phyloP scores from a whole-genome alignment of 64 coral and sea anemone genomes.

The Montipora sp. region DNA sequence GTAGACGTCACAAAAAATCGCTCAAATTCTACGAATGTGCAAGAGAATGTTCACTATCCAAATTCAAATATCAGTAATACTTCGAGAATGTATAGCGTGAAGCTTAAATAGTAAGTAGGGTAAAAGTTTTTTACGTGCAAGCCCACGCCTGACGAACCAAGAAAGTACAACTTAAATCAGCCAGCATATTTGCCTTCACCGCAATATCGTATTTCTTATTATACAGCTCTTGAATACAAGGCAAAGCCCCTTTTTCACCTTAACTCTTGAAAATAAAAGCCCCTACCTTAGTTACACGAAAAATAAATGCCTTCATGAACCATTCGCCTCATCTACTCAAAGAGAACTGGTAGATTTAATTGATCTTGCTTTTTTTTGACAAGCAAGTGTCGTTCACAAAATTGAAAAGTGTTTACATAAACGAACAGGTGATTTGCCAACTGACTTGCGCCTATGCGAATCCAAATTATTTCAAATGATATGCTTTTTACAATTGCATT shows the following conservation, averaged over 20 bases:
- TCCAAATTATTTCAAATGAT: slow-evolving; percentile 2
- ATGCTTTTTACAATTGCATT: slow-evolving; percentile 2
- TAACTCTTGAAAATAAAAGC: background rate
- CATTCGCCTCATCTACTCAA: background rate
- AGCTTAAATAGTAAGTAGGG: background rate
- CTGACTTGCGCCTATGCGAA: background rate
- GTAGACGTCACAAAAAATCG: background rate
- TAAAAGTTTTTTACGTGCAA: background rate
- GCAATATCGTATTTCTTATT: background rate
- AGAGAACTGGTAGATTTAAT: slow-evolving; percentile 34
- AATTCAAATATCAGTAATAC: background rate
- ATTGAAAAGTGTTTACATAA: background rate
- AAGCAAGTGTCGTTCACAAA: slow-evolving; percentile 15
- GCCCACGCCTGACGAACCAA: background rate
- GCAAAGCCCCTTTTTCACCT: background rate
- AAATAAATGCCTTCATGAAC: background rate
- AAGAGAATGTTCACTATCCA: background rate
- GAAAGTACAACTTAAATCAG: background rate
- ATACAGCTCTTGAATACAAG: no score
- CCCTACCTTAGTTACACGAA: background rate
- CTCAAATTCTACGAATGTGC: background rate
- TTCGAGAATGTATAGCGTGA: background rate
- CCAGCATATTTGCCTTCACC: background rate
- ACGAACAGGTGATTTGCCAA: background rate
- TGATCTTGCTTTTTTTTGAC: background rate